Percentiles rank a stretch among this genome's conserved stretches.
Evolutionary conservation across 1,140 invertebrate genomes (phyloP).

Genomic region (Drosophila sechellia): DNA sequence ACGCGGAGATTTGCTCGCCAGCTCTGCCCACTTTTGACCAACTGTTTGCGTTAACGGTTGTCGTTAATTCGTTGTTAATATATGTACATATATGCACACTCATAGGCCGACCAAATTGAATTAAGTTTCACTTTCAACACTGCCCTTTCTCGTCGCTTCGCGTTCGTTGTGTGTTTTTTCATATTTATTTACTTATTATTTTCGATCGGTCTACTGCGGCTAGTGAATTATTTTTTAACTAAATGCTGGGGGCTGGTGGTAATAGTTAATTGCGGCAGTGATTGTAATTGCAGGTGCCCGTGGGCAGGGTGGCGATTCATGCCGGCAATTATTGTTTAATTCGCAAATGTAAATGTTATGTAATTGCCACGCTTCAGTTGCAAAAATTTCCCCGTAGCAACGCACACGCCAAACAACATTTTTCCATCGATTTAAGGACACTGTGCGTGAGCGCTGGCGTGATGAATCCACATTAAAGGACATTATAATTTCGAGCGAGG

Average conservation of each 20-base stretch:
- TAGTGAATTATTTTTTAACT: constrained; percentile 27
- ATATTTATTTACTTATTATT: constrained; percentile 8
- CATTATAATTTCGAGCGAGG: constrained; percentile 29
- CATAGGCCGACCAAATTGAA: constrained; percentile 13
- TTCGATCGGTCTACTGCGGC: too few relatives aligned
- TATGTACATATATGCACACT: constrained; percentile 21
- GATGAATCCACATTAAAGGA: constrained; percentile 46
- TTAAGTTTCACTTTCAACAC: constrained; percentile 38
- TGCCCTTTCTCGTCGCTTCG: neutral
- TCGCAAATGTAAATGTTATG: constrained; percentile 26
- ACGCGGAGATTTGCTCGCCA: constrained; percentile 26
- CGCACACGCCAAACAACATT: neutral
- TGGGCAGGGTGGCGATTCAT: constrained; percentile 19
- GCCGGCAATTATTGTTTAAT: constrained; percentile 45
- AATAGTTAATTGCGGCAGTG: constrained; percentile 33
- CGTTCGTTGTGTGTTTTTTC: constrained; percentile 1
- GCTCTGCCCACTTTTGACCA: constrained; percentile 17
- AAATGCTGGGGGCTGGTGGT: constrained; percentile 13
- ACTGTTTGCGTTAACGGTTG: constrained; percentile 36
- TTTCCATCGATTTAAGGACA: neutral
- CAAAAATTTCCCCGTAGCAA: constrained; percentile 25
- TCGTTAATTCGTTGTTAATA: constrained; percentile 46
- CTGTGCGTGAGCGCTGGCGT: constrained; percentile 32
- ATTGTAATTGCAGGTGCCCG: constrained; percentile 15
- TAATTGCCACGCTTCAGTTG: constrained; percentile 15